Evolutionary conservation across 2,113 vertebrate genomes (phyloP), one percentile per base, ranked within the genome.

Genomic region (Oxyura jamaicensis): DNA sequence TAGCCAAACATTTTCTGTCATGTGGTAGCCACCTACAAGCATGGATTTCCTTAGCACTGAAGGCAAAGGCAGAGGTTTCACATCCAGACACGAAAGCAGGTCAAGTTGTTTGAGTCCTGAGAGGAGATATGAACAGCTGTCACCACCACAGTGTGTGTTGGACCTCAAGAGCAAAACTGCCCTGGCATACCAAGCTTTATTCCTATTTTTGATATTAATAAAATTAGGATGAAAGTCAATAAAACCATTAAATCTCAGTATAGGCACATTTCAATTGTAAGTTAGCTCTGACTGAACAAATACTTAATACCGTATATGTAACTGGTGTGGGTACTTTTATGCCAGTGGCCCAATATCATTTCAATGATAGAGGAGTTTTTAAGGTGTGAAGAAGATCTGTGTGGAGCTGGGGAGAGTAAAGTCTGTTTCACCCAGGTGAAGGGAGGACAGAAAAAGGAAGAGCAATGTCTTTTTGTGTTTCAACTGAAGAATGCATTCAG

Each of bases 371-470:
- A 93, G 90, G 74, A 92, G 73, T 94, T 96, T 93, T 93, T 82
- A 46, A 77, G 52, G 86, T 86, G 60, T 94, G 94, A 88, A 72
- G 94, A 88, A 68, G 79, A 85, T 48, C 82, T 8, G 35, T 13
- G 46, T 96, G 92, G 96, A 42, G 83, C 93, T 93, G 92, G 89
- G 93, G 56, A 58, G 79, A 86, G 62, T 75, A 84, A 82, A 91
- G 83, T 95, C 71, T 52, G 58, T 58, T 53, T 85, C 91, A 73
- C 83, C 60, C 55, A 88, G 69, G 81, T 75, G 65, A 58, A 31
- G 22, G 17, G 26, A 59, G 42, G 42, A 50, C 74, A 81, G 83
- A 90, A 56, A 80, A 42, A 63, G 92, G 83, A 39, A 73, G 84
- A 89, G 84, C 82, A 74, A 86, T 68, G 75, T 82, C 67, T 65